A percentile compares a stretch with the other conserved stretches of the same genome.
phyloP scores from a whole-genome alignment of 1,140 invertebrate species.

The Aphaenogaster rudis region DNA sequence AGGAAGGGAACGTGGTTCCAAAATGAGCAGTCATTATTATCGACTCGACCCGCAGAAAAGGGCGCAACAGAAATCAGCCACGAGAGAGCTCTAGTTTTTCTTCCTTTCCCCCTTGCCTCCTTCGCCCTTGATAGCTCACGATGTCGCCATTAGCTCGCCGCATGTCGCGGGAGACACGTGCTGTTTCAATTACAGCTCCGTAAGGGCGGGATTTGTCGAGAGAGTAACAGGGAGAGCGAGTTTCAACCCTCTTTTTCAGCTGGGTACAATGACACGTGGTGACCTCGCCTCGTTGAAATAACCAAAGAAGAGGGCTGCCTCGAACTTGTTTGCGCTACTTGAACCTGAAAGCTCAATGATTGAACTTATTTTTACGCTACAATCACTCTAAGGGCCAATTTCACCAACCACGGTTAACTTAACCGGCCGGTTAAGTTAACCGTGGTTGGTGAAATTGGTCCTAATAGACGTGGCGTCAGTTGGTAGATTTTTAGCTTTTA shows the following conservation, averaged over 20 bases:
- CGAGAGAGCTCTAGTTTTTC: constrained; percentile 35
- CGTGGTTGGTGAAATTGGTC: too few relatives aligned
- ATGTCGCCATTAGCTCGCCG: constrained; percentile 74
- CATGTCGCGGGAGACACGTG: constrained; percentile 75
- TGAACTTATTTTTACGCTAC: constrained; percentile 9
- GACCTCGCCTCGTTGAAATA: constrained; percentile 45
- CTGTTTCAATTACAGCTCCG: constrained; percentile 75
- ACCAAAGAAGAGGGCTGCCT: constrained; percentile 9
- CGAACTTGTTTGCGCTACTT: constrained; percentile 41
- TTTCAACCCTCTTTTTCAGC: constrained; percentile 55
- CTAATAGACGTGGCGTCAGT: background rate
- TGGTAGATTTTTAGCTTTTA: background rate
- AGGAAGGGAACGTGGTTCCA: background rate
- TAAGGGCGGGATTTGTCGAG: constrained; percentile 68
- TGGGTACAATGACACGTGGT: constrained; percentile 48
- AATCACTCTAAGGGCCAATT: background rate
- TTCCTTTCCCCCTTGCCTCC: constrained; percentile 27
- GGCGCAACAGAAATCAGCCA: constrained; percentile 47
- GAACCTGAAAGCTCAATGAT: constrained; percentile 15
- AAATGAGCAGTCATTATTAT: constrained; percentile 68
- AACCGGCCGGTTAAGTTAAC: too few relatives aligned
- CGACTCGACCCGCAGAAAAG: constrained; percentile 68
- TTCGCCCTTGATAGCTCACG: constrained; percentile 73
- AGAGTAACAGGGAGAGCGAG: constrained; percentile 35
- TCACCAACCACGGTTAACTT: too few relatives aligned